Evolutionary conservation across 2,113 vertebrate genomes (phyloP).

Genomic region (Formicarius rufipectus): DNA sequence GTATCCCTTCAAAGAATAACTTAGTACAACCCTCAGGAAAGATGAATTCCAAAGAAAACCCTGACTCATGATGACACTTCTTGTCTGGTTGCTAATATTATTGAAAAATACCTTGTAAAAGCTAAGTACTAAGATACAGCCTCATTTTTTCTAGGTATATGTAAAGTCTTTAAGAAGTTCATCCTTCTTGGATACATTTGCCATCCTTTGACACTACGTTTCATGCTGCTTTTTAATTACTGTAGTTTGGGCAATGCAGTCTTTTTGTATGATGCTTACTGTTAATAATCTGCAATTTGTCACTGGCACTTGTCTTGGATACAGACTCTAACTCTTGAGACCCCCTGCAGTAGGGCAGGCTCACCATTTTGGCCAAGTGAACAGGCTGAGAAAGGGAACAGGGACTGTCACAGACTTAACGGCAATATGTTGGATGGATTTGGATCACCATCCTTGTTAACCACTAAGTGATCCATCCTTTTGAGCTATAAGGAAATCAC

Average conservation of each 20-base stretch:
- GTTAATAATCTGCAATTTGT: neutral
- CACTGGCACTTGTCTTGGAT: neutral
- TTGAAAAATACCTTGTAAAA: neutral
- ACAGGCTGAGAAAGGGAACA: neutral
- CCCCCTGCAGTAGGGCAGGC: neutral
- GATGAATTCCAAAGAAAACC: neutral
- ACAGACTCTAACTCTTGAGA: neutral
- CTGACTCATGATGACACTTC: neutral
- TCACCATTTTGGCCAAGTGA: neutral
- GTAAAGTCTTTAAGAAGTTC: neutral
- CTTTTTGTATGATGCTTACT: neutral
- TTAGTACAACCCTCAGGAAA: neutral
- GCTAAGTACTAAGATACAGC: neutral
- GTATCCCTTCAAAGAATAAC: neutral
- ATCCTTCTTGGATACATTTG: neutral
- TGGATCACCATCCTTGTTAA: neutral
- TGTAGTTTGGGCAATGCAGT: neutral
- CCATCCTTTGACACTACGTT: accelerated
- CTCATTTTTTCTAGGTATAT: neutral
- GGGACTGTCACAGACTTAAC: neutral
- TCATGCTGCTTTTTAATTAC: neutral
- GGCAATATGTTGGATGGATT: neutral
- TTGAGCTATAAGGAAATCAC: neutral
- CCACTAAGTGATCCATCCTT: neutral
- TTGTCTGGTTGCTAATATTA: neutral